Evolutionary conservation across 2,888 invertebrate genomes (phyloP).

Genomic region (Sabellastarte sp.): DNA sequence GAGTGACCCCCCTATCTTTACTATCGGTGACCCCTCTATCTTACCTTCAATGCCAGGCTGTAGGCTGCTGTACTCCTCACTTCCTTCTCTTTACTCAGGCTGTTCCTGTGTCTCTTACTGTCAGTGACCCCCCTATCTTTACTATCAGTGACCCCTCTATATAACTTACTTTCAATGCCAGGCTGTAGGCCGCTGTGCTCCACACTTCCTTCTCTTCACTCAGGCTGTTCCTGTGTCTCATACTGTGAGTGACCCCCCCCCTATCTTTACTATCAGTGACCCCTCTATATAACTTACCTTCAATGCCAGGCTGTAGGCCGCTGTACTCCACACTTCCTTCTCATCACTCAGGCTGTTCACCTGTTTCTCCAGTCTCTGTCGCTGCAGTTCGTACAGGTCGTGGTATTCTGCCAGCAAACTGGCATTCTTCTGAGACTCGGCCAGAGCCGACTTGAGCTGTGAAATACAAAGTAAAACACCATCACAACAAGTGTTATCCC

Average conservation of each 20-base stretch:
- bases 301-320: slow-evolving; percentile 56
- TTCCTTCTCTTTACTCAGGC: slow-evolving; percentile 53
- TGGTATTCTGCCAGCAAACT: slow-evolving; percentile 58
- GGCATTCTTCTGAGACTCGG: slow-evolving; percentile 57
- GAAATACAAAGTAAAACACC: background rate
- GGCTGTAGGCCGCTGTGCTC: slow-evolving; percentile 57
- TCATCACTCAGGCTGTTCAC: slow-evolving; percentile 52
- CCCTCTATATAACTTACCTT: slow-evolving; percentile 52
- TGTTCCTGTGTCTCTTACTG: slow-evolving; percentile 49
- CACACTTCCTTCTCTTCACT: slow-evolving; percentile 56
- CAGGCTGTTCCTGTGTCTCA: slow-evolving; percentile 46
- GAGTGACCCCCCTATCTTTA: too few relatives aligned
- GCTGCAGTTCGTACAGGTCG: slow-evolving; percentile 57
- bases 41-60: slow-evolving; percentile 56
- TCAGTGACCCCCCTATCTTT: too few relatives aligned
- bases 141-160: too few relatives aligned
- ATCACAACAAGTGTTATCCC: too few relatives aligned
- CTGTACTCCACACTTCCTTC: slow-evolving; percentile 57
- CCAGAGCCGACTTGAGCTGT: slow-evolving; percentile 52
- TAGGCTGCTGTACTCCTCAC: slow-evolving; percentile 58
- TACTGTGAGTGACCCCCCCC: too few relatives aligned
- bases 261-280: too few relatives aligned
- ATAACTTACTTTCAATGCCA: slow-evolving; percentile 54
- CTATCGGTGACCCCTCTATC: too few relatives aligned
- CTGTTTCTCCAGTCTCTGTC: slow-evolving; percentile 51